Conservation (phyloP, 2,888 invertebrate species). For the Volucella bombylans region DNA sequence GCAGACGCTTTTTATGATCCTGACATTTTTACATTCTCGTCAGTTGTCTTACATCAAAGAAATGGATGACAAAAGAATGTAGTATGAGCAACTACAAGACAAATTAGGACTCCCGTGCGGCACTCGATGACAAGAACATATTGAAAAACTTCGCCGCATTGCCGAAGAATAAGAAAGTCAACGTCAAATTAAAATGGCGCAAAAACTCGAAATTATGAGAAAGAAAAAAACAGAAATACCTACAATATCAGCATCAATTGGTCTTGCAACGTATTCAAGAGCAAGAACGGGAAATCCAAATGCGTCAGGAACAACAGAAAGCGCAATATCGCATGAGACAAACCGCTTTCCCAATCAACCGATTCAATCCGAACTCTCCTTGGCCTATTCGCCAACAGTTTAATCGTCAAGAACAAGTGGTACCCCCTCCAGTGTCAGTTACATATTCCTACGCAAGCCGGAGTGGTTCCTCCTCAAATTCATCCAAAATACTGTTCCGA, state of each 20-base stretch:
- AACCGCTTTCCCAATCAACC: constrained; percentile 83
- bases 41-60: constrained; percentile 94
- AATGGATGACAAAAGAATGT: constrained; percentile 92
- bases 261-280: constrained; percentile 96
- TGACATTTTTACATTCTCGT: constrained; percentile 97
- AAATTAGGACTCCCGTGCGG: constrained; percentile 95
- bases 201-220: constrained; percentile 97
- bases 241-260: constrained; percentile 96
- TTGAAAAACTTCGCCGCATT: constrained; percentile 91
- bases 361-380: constrained; percentile 78
- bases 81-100: constrained; percentile 92
- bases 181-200: constrained; percentile 97
- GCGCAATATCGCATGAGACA: constrained; percentile 92
- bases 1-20: constrained; percentile 97
- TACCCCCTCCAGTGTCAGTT: constrained; percentile 48
- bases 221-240: constrained; percentile 98
- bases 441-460: constrained; percentile 62
- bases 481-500: constrained; percentile 77
- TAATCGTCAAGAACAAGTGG: constrained; percentile 66
- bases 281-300: constrained; percentile 97
- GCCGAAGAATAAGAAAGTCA: constrained; percentile 96
- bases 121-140: constrained; percentile 96
- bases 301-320: constrained; percentile 96
- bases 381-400: constrained; percentile 76
- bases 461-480: constrained; percentile 77